Percentiles rank a stretch among this genome's conserved stretches.
phyloP scores from a whole-genome alignment of 2,797 vertebrate genomes.

The Pachyuromys duprasi region DNA sequence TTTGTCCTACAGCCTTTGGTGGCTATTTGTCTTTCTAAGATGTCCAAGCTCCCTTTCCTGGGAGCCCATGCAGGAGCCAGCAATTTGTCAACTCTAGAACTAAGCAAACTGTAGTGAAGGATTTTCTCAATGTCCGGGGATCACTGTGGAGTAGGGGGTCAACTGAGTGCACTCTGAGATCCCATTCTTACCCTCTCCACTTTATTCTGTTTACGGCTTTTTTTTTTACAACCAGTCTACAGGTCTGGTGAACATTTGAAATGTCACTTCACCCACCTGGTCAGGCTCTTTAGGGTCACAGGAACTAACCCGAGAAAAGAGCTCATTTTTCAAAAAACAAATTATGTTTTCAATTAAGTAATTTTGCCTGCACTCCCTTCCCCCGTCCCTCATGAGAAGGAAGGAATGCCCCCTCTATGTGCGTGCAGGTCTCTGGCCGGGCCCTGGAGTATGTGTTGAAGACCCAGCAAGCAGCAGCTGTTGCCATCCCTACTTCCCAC shows the following conservation, averaged over 20 bases:
- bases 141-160: neutral
- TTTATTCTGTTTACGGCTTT: neutral
- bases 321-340: neutral
- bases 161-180: neutral
- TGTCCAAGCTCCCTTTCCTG: neutral
- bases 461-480: accelerated
- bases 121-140: neutral
- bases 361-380: neutral
- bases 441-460: neutral
- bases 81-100: neutral
- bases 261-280: neutral
- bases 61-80: neutral
- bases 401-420: neutral
- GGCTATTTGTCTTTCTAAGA: neutral
- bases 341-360: neutral
- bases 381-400: neutral
- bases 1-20: neutral
- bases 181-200: neutral
- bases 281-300: neutral
- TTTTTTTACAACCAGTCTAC: neutral
- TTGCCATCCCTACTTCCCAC: neutral
- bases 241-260: neutral
- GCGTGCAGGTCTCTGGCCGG: neutral
- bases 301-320: neutral
- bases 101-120: neutral